These are phyloP conservation scores for Cremastinae sp. DNA, from an alignment of 2,888 invertebrate genomes.

Conservation along the genomic window DNA sequence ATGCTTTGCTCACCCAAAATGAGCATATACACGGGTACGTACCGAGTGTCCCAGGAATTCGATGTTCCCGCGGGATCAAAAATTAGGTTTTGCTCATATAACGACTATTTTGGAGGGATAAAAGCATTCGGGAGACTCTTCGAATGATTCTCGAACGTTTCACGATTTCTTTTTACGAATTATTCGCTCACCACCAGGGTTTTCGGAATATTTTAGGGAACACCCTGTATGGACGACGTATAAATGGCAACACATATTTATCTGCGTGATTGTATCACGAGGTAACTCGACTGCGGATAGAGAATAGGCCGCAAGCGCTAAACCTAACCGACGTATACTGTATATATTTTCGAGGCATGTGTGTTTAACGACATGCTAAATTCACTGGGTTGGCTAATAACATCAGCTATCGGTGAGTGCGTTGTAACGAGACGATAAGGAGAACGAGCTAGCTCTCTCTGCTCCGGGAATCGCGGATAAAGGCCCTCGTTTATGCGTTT, in stretches of 20 bases:
- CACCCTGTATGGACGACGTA: conserved; percentile 3
- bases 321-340: conserved; percentile 21
- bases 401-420: conserved; percentile 50
- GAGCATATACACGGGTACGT: conserved; percentile 24
- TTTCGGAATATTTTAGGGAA: too few species aligned
- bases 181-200: too few species aligned
- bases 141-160: too few species aligned
- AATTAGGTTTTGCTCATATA: not conserved
- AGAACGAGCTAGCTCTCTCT: conserved; percentile 27
- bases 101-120: too few species aligned
- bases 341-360: conserved; percentile 30
- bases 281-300: conserved; percentile 32
- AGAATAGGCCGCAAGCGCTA: conserved; percentile 36
- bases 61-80: too few species aligned
- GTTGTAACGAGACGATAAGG: conserved; percentile 60
- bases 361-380: conserved; percentile 44
- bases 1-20: conserved; percentile 33
- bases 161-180: too few species aligned
- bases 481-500: conserved; percentile 27
- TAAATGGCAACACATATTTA: conserved; percentile 27
- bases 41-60: too few species aligned
- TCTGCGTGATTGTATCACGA: conserved; percentile 54
- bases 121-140: too few species aligned
- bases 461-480: conserved; percentile 35
- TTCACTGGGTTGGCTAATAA: conserved; percentile 54